A percentile compares a stretch with the other conserved stretches of the same genome.
Evolutionary conservation across 2,797 vertebrate genomes (phyloP).

Genomic region (Odontamblyopus rebecca): DNA sequence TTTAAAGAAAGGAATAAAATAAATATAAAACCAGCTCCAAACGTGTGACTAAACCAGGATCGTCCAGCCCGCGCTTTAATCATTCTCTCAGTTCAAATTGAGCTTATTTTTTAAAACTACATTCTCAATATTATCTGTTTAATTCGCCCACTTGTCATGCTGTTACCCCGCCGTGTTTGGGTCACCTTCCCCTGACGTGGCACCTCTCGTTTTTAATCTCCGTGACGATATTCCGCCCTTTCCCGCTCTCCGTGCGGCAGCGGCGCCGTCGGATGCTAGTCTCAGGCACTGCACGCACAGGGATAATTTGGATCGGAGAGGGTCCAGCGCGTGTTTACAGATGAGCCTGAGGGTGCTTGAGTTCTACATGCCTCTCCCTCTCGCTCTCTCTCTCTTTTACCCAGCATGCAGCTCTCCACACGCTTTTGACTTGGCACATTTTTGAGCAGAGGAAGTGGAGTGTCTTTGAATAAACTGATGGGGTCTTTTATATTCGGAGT

Average conservation of each 20-base stretch:
- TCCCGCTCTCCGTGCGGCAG: constrained; percentile 39
- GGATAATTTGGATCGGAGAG: constrained; percentile 51
- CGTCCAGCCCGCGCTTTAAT: not conserved
- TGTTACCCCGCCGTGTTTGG: constrained; percentile 18
- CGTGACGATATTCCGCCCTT: constrained; percentile 17
- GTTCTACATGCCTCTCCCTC: constrained; percentile 71
- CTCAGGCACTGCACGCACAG: constrained; percentile 31
- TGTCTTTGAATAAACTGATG: constrained; percentile 79
- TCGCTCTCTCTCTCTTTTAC: constrained; percentile 66
- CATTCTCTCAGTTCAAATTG: too few relatives aligned
- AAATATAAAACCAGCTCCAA: constrained; percentile 17
- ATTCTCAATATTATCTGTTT: too few relatives aligned
- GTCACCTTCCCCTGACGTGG: constrained; percentile 10
- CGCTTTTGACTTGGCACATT: constrained; percentile 72
- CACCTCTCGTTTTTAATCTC: constrained; percentile 5
- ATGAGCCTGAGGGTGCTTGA: constrained; percentile 76
- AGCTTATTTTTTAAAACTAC: too few relatives aligned
- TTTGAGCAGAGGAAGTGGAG: constrained; percentile 73
- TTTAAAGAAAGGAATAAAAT: not conserved
- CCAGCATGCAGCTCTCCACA: constrained; percentile 74
- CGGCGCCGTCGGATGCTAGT: constrained; percentile 13
- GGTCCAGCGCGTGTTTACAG: constrained; percentile 61
- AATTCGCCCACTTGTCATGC: too few relatives aligned
- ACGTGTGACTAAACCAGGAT: not conserved
- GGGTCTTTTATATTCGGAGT: constrained; percentile 68